Conservation (phyloP, 2,113 vertebrate species). For the Eulacestoma nigropectus region DNA sequence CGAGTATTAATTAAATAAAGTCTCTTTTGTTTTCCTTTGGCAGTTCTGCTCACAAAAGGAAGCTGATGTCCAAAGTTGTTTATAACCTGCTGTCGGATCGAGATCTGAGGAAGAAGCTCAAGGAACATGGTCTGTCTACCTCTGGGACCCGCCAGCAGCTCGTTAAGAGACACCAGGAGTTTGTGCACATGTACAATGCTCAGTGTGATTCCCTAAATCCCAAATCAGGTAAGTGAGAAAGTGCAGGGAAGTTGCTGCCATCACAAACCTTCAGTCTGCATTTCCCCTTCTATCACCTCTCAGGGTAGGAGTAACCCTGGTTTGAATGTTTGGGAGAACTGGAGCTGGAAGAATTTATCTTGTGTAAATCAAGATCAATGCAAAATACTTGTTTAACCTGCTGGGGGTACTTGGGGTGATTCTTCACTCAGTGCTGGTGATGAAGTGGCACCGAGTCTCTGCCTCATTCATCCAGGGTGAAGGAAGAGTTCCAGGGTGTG, state of each 20-base stretch:
- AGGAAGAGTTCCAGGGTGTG: fast-evolving
- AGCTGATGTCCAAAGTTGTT: conserved; percentile 83
- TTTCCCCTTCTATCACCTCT: neutral
- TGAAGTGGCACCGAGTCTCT: fast-evolving
- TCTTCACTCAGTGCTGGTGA: neutral
- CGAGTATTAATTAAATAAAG: neutral
- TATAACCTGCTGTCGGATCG: conserved; percentile 87
- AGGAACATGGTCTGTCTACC: conserved; percentile 78
- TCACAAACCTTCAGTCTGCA: fast-evolving
- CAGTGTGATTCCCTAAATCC: conserved; percentile 90
- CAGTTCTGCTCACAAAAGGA: conserved; percentile 77
- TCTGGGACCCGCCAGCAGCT: conserved; percentile 85
- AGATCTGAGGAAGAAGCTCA: conserved; percentile 85
- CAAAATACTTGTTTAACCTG: fast-evolving
- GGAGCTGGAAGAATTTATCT: neutral
- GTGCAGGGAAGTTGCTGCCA: neutral
- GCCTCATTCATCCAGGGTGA: fast-evolving
- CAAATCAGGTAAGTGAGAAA: conserved; percentile 75
- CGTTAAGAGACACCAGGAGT: conserved; percentile 84
- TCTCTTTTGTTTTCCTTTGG: neutral
- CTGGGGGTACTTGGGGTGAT: fast-evolving
- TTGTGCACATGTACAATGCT: conserved; percentile 87
- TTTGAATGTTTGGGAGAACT: neutral
- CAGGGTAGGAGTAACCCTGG: fast-evolving
- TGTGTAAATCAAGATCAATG: neutral